Base-by-base conservation (phyloP, 2,888 invertebrate species). In the Teleogryllus oceanicus region DNA sequence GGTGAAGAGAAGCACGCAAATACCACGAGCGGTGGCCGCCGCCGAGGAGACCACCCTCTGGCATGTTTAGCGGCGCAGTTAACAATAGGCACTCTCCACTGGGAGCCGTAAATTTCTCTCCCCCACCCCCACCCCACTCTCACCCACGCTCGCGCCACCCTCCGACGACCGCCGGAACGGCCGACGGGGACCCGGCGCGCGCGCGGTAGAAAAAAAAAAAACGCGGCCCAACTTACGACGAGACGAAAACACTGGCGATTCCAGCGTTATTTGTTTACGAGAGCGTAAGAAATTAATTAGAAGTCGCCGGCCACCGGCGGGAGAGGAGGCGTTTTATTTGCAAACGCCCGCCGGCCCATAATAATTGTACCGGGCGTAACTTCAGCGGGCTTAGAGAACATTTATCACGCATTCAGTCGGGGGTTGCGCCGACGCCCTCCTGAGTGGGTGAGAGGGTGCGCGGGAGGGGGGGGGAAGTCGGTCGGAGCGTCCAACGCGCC, bases 21-120 rank as follows among this genome's bases (percentile, higher is more conserved):
- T 37, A 37, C n/a, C 37, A 37, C 37, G 37, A 8, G 8, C 37
- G 37, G 37, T 37, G 62, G 62, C 13, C 62, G n/a, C n/a, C 62
- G 13, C 62, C 62, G 62, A 5, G 13, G 62, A 18, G 13, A 13
- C n/a, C 62, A 8, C 16, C 62, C 62, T 18, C 62, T 62, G 62
- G 62, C 62, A 62, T 62, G 62, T 62, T 62, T 62, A 62, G 62
- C 62, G 62, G 62, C 62, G 62, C 62, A 62, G 16, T 62, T 62
- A 62, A 62, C 62, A 62, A 62, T 62, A 62, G 62, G 16, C 62
- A n/a, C n/a, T 62, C 62, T n/a, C 62, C 62, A 5, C 62, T 18
- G 62, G 62, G 62, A 62, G 62, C 62, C 13, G 62, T 62, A 62
- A 62, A 62, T 62, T 37, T 37, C 37, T 37, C 62, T 16, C 62